Percentiles rank a stretch among this genome's conserved stretches.
These are phyloP conservation scores for Lissocephala sabroskyi DNA, from an alignment of 2,888 invertebrate species.

Conservation along the genomic window DNA sequence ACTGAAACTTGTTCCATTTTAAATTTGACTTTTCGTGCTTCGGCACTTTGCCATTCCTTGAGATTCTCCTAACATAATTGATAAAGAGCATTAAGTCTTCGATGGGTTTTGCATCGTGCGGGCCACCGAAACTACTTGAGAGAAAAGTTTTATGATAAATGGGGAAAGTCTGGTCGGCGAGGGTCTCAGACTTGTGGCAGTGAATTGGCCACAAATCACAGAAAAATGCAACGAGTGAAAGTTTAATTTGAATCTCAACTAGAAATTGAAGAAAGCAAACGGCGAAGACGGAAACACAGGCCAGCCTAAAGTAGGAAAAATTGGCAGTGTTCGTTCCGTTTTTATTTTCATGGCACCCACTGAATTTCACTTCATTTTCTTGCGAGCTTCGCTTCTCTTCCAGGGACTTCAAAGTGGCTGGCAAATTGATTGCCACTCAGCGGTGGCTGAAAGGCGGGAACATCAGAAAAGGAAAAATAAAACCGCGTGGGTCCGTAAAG, in stretches of 20 bases:
- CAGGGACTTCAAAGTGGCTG: not conserved
- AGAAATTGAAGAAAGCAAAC: constrained; percentile 20
- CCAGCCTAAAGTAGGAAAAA: constrained; percentile 19
- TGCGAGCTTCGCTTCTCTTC: not conserved
- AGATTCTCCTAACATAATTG: too few species aligned
- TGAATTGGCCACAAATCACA: constrained; percentile 3
- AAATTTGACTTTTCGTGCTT: too few species aligned
- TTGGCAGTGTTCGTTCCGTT: constrained; percentile 26
- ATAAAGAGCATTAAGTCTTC: too few species aligned
- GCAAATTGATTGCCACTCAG: constrained; percentile 54
- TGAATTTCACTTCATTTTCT: not conserved
- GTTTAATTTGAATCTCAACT: constrained; percentile 58
- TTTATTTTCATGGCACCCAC: not conserved
- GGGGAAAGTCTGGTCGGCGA: constrained; percentile 10
- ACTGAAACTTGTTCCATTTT: too few species aligned
- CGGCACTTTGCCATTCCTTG: too few species aligned
- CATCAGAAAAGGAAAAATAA: too few species aligned
- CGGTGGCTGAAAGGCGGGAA: too few species aligned
- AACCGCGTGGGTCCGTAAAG: too few species aligned
- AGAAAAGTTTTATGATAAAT: constrained; percentile 37
- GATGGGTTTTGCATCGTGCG: too few species aligned
- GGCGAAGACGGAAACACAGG: too few species aligned
- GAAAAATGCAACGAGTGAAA: constrained; percentile 39
- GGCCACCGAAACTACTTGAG: constrained; percentile 7
- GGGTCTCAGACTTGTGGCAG: not conserved